Percentiles rank a stretch among this genome's conserved stretches.
phyloP scores from a whole-genome alignment of 2,797 vertebrate species.

The Sciaenops ocellatus region DNA sequence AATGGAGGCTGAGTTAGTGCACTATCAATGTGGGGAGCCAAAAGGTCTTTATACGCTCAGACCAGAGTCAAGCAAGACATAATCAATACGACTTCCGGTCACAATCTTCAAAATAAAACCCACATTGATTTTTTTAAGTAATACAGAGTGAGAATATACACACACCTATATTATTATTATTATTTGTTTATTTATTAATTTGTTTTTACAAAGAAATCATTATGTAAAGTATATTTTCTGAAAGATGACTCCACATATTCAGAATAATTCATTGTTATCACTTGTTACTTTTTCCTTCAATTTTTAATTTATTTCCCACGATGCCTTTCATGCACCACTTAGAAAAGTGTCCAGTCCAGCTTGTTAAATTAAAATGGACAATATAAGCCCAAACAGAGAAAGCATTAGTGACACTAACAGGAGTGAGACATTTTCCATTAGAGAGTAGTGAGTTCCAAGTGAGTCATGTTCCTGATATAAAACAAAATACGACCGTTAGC shows the following conservation, averaged over 20 bases:
- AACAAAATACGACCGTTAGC: neutral
- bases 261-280: neutral
- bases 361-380: neutral
- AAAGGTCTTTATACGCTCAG: neutral
- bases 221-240: neutral
- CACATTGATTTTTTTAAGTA: neutral
- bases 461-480: neutral
- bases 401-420: neutral
- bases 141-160: neutral
- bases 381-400: neutral
- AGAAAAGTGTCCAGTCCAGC: neutral
- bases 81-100: constrained; percentile 34
- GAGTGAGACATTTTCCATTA: neutral
- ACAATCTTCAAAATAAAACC: constrained; percentile 42
- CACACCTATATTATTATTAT: too few relatives aligned
- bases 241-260: neutral
- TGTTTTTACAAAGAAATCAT: neutral
- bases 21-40: constrained; percentile 13
- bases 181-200: neutral
- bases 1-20: constrained; percentile 32
- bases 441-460: neutral
- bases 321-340: neutral
- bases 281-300: neutral
- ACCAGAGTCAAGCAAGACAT: constrained; percentile 15
- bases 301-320: neutral